Percentiles rank a stretch among this genome's conserved stretches.
These are phyloP conservation scores for Machimus atricapillus DNA, from an alignment of 2,888 invertebrate species.

Conservation along the genomic window DNA sequence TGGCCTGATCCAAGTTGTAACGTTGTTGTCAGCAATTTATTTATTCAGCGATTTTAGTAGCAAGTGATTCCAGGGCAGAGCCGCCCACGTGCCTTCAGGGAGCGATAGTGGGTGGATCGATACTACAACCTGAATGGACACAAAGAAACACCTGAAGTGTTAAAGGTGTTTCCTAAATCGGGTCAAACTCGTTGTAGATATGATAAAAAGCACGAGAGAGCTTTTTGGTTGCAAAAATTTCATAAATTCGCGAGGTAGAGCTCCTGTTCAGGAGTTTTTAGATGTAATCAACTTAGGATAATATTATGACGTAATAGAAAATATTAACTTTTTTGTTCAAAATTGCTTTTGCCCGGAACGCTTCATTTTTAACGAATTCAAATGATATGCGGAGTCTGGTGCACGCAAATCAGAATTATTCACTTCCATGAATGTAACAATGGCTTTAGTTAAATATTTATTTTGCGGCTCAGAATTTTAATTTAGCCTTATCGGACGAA, in stretches of 20 bases:
- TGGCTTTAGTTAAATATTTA: background rate
- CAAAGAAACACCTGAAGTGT: background rate
- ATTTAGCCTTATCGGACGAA: background rate
- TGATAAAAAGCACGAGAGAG: background rate
- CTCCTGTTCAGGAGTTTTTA: background rate
- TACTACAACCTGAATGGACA: background rate
- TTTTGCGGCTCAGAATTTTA: background rate
- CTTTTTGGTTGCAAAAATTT: background rate
- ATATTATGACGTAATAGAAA: background rate
- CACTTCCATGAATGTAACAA: background rate
- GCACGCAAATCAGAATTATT: background rate
- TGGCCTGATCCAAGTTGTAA: background rate
- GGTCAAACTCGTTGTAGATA: background rate
- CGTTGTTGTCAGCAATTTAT: background rate
- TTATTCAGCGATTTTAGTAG: background rate
- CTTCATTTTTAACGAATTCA: background rate
- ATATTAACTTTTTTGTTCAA: background rate
- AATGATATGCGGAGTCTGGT: background rate
- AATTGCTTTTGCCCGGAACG: background rate
- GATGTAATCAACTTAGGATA: background rate
- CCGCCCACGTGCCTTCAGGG: background rate
- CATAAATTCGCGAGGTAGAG: background rate
- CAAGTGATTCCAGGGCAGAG: background rate
- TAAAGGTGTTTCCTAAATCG: background rate
- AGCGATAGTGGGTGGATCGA: background rate